phyloP scores from a whole-genome alignment of 2,797 vertebrate genomes.

The Heterohyrax brucei region DNA sequence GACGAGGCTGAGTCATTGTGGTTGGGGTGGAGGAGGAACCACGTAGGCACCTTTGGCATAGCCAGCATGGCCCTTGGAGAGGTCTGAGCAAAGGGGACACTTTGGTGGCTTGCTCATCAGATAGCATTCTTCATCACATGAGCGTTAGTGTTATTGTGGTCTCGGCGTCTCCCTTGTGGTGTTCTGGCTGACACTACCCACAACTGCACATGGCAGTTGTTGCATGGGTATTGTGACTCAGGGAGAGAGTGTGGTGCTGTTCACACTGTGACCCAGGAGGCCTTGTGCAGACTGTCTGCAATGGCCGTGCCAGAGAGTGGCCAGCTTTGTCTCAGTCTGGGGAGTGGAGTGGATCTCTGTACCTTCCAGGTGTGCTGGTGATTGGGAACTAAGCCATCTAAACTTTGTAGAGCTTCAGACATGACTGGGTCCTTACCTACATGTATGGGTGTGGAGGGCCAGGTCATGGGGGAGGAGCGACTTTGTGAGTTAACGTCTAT shows the following conservation, averaged over 20 bases:
- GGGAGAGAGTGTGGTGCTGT: background rate
- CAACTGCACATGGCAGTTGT: background rate
- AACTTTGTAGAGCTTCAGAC: background rate
- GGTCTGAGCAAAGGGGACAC: background rate
- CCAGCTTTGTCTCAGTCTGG: background rate
- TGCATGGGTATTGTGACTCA: background rate
- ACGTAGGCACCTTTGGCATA: too few relatives aligned
- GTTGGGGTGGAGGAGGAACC: background rate
- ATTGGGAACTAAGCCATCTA: background rate
- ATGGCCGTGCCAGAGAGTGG: background rate
- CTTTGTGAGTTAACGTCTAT: background rate
- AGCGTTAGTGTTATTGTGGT: background rate
- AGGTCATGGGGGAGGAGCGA: background rate
- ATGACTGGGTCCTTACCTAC: background rate
- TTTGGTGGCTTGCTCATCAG: background rate
- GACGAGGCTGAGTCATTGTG: background rate
- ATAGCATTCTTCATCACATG: background rate
- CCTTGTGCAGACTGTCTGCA: background rate
- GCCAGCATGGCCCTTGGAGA: background rate
- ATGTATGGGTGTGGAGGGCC: background rate
- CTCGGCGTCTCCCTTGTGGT: background rate
- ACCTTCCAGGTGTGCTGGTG: background rate
- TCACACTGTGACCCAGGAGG: accelerated
- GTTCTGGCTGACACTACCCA: background rate
- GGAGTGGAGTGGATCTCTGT: background rate